Evolutionary conservation across 30 jellyfish, hydroid and myxozoan species (phyloP), one percentile per base, ranked within the genome.

Genomic region (Haliclystus octoradiatus): DNA sequence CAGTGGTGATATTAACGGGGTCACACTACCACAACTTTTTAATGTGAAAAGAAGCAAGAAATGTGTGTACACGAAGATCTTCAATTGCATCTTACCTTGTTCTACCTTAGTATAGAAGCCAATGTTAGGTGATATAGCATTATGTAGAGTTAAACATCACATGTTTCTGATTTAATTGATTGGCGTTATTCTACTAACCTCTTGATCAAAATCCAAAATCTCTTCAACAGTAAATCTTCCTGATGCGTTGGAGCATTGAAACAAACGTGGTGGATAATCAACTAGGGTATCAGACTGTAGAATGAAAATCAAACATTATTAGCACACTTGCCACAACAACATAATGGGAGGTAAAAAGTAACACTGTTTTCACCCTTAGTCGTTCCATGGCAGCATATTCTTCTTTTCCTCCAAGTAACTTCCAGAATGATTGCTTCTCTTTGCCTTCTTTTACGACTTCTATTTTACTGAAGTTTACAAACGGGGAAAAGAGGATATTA

Each of bases 171-270:
- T n/a, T n/a, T n/a, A n/a, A n/a, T n/a, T n/a, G n/a, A n/a, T n/a
- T n/a, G n/a, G n/a, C n/a, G n/a, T n/a, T n/a, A n/a, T n/a, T n/a
- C n/a, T 9, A 46, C 61, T 52, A 67, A 76, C 98, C 80, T 89
- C 98, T 72, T 89, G 98, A 65, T 89, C 98, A 33, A 89, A 89
- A 63, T 89, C 98, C 25, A 87, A 85, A 24, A 89, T 67, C 66
- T 89, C 98, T 62, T 89, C 98, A 0, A 89, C 98, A 25, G 81
- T 28, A 32, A 89, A 89, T 81, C 95, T 76, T 52, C 98, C 98
- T 22, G 93, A 74, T 23, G 98, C 98, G 65, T 89, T 89, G 1
- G 98, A 89, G 67, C 98, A 81, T 68, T 89, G 98, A 71, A 89
- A 89, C 3, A 89, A 82, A 24, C 98, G 69, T 23, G 98, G 95